Conservation (phyloP, 2,797 vertebrate genomes). For the Sebastes nivosus region DNA sequence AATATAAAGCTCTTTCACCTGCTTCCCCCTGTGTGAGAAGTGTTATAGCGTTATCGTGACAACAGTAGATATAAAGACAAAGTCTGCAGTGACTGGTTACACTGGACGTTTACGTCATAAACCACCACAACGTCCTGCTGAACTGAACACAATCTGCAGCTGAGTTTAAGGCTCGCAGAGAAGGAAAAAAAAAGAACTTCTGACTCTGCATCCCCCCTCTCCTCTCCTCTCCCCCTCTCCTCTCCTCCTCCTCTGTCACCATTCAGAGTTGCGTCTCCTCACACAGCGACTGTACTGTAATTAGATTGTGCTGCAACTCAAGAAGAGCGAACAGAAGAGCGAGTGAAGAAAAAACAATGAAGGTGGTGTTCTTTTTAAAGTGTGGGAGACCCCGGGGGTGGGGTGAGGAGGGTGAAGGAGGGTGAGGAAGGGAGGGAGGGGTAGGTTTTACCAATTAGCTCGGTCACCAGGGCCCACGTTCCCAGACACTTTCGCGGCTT, state of each 20-base stretch:
- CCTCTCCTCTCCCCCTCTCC: background rate
- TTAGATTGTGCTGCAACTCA: background rate
- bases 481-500: conserved; percentile 71
- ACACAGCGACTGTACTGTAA: background rate
- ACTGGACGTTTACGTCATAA: too few relatives aligned
- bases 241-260: background rate
- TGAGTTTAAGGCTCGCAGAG: background rate
- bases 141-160: background rate
- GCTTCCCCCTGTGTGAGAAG: too few relatives aligned
- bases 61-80: too few relatives aligned
- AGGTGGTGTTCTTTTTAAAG: conserved; percentile 10
- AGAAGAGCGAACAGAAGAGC: background rate
- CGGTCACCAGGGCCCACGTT: conserved; percentile 68
- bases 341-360: background rate
- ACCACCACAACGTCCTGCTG: too few relatives aligned
- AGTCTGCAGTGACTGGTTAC: too few relatives aligned
- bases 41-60: too few relatives aligned
- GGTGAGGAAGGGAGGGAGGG: background rate
- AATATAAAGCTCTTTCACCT: too few relatives aligned
- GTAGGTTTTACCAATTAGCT: conserved; percentile 73
- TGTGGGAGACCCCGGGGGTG: conserved; percentile 3
- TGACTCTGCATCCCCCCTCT: background rate
- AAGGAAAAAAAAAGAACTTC: background rate
- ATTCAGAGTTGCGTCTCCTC: background rate
- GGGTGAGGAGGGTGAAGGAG: background rate